Evolutionary conservation across 2,888 invertebrate genomes (phyloP).

Genomic region (Plebejus melissa): DNA sequence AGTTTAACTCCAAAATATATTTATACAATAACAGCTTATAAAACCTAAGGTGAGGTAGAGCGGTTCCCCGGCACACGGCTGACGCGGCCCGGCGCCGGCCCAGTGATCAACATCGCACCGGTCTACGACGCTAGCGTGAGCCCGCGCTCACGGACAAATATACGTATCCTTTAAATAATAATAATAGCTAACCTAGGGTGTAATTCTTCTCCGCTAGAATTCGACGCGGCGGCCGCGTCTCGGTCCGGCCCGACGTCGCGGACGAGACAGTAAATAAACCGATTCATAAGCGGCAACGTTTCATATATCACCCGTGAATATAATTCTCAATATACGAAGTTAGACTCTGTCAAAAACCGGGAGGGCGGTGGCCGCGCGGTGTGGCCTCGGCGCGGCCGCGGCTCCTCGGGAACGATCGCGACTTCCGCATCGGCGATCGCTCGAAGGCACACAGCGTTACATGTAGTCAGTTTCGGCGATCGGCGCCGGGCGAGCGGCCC

Average conservation of each 20-base stretch:
- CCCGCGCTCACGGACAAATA: slow-evolving; percentile 65
- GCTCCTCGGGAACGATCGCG: slow-evolving; percentile 72
- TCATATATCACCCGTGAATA: slow-evolving; percentile 79
- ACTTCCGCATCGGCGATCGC: slow-evolving; percentile 84
- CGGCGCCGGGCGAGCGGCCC: slow-evolving; percentile 49
- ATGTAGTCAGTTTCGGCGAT: slow-evolving; percentile 75
- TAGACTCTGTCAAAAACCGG: slow-evolving; percentile 65
- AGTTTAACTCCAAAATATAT: slow-evolving; percentile 69
- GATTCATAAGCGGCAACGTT: slow-evolving; percentile 77
- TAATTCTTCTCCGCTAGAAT: slow-evolving; percentile 78
- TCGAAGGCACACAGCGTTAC: slow-evolving; percentile 90
- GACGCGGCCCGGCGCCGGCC: slow-evolving; percentile 35
- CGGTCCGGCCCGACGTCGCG: slow-evolving; percentile 76
- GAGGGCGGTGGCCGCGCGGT: slow-evolving; percentile 65
- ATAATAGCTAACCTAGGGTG: slow-evolving; percentile 76
- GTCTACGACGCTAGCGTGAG: slow-evolving; percentile 70
- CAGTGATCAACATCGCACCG: slow-evolving; percentile 76
- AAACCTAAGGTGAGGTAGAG: slow-evolving; percentile 74
- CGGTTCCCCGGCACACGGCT: slow-evolving; percentile 56
- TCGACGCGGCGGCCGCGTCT: slow-evolving; percentile 77
- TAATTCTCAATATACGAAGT: slow-evolving; percentile 78
- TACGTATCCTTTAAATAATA: slow-evolving; percentile 61
- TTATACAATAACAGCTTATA: slow-evolving; percentile 76
- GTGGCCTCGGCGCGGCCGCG: slow-evolving; percentile 63
- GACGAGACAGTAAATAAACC: slow-evolving; percentile 72